Conservation (phyloP, 2,797 vertebrate species). For the Lagorchestes hirsutus region DNA sequence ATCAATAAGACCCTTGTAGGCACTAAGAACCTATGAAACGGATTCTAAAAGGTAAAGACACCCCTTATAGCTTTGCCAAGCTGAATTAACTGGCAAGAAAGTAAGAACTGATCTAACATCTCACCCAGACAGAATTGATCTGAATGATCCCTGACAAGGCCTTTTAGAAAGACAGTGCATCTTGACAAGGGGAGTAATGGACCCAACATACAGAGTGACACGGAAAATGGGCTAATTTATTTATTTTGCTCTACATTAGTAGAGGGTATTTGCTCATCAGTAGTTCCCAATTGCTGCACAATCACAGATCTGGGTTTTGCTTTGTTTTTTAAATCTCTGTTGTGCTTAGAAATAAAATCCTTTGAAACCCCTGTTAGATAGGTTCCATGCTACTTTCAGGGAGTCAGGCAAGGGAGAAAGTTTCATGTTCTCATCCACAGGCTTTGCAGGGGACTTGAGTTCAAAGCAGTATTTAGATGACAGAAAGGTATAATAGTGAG, state of each 20-base stretch:
- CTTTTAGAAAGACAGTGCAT: not conserved
- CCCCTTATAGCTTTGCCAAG: not conserved
- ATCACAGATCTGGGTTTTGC: not conserved
- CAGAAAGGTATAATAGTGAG: not conserved
- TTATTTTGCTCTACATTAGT: not conserved
- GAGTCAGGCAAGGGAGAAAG: not conserved
- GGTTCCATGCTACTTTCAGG: not conserved
- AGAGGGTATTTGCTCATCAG: not conserved
- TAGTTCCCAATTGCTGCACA: not conserved
- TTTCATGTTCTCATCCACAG: not conserved
- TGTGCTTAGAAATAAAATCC: not conserved
- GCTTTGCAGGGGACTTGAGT: not conserved
- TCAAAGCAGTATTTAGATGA: not conserved
- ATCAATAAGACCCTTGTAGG: not conserved
- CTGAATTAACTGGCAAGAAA: not conserved
- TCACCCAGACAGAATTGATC: not conserved
- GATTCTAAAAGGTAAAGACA: not conserved
- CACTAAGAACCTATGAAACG: not conserved
- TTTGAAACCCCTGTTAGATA: not conserved
- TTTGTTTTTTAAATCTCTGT: not conserved
- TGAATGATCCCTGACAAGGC: not conserved
- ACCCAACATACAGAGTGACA: not conserved
- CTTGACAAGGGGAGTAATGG: not conserved
- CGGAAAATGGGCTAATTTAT: not conserved
- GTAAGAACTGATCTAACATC: not conserved